Percentiles rank a stretch among this genome's conserved stretches.
Evolutionary conservation across 2,797 vertebrate genomes (phyloP).

Genomic region (Cyclura pinguis): DNA sequence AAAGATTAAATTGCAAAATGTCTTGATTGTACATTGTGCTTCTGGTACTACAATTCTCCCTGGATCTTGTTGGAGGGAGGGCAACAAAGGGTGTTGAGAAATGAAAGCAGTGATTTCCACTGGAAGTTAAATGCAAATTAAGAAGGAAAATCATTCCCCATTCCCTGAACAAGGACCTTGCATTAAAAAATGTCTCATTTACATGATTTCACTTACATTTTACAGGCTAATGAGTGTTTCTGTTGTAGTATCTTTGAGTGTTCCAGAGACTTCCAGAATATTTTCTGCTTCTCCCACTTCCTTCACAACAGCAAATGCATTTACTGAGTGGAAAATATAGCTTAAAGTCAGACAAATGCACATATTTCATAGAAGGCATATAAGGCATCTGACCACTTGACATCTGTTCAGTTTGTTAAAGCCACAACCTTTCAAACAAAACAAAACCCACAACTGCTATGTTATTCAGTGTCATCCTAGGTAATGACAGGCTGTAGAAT

Average conservation of each 20-base stretch:
- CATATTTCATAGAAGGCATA: constrained; percentile 33
- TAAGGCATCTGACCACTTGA: constrained; percentile 36
- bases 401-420: constrained; percentile 57
- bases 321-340: not conserved
- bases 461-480: constrained; percentile 55
- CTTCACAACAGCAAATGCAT: not conserved
- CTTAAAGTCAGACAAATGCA: constrained; percentile 34
- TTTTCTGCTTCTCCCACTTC: too few species aligned
- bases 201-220: not conserved
- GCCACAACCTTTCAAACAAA: constrained; percentile 43
- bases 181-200: not conserved
- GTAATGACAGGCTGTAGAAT: constrained; percentile 55
- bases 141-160: not conserved
- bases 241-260: not conserved
- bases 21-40: not conserved
- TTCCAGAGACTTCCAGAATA: not conserved
- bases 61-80: not conserved
- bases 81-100: not conserved
- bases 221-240: not conserved
- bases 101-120: too few species aligned
- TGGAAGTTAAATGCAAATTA: not conserved
- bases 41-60: not conserved
- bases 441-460: constrained; percentile 30
- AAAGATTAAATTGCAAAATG: not conserved
- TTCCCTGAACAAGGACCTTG: not conserved